Percentiles rank a stretch among this genome's conserved stretches.
Conservation (phyloP, 1,140 invertebrate genomes). For the Hyphantria cunea region DNA sequence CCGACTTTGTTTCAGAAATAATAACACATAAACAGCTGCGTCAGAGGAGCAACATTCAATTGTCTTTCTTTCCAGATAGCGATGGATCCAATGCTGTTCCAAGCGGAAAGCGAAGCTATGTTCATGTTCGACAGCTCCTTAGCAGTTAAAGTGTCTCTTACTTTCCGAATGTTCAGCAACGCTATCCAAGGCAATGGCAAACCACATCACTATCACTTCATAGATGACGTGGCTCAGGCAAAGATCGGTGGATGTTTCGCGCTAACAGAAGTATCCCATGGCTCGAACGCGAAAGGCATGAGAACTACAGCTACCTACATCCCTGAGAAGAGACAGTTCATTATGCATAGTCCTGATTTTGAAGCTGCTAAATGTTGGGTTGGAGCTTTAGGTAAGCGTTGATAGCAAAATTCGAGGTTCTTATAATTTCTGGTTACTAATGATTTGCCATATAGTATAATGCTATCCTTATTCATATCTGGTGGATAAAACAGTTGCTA, state of each 20-base stretch:
- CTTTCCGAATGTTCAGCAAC: slow-evolving; percentile 83
- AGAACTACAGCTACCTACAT: slow-evolving; percentile 92
- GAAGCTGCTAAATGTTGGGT: slow-evolving; percentile 95
- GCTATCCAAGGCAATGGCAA: slow-evolving; percentile 81
- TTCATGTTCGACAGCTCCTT: slow-evolving; percentile 88
- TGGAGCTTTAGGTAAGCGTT: slow-evolving; percentile 82
- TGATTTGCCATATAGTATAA: too few relatives aligned
- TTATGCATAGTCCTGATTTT: slow-evolving; percentile 91
- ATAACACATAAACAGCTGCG: too few relatives aligned
- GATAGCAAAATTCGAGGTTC: neutral
- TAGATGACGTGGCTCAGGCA: slow-evolving; percentile 82
- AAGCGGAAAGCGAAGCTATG: slow-evolving; percentile 81
- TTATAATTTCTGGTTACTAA: too few relatives aligned
- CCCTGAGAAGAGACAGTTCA: slow-evolving; percentile 87
- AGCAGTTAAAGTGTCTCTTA: slow-evolving; percentile 84
- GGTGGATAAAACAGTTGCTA: too few relatives aligned
- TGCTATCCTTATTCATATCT: too few relatives aligned
- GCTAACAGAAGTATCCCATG: slow-evolving; percentile 93
- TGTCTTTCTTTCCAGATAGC: slow-evolving; percentile 65
- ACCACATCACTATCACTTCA: slow-evolving; percentile 83
- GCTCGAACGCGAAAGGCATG: slow-evolving; percentile 92
- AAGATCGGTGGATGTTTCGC: slow-evolving; percentile 89
- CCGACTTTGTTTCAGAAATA: too few relatives aligned
- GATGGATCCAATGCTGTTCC: slow-evolving; percentile 66
- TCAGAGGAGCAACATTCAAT: too few relatives aligned